Evolutionary conservation across 2,797 vertebrate genomes (phyloP), one percentile per base, ranked within the genome.

Genomic region (Alosa sapidissima): DNA sequence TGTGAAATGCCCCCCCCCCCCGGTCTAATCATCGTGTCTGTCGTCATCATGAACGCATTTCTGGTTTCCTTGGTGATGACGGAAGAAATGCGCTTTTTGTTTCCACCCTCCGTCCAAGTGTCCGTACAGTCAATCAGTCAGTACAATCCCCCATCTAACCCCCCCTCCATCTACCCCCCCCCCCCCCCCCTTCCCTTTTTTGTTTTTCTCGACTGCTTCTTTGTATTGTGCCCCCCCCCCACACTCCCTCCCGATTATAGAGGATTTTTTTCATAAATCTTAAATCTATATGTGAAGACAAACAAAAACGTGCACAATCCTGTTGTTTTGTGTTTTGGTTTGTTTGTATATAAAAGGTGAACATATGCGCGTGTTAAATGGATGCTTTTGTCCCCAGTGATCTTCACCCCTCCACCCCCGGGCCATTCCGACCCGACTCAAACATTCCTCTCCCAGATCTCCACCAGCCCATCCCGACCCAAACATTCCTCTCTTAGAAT

Each of bases 271-370:
- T 28, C 86, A 75, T 88, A 90, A 87, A 87, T 86, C 85, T 87
- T 88, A 89, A 86, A 86, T 86, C 85, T 88, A 86, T 88, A 88
- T 88, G 89, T 89, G 90, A 93, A 93, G 92, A 92, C 92, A 90
- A 91, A 90, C 92, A 93, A 91, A 87, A 45, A 83, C 85, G 85
- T 91, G 89, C 90, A 91, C 87, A 91, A 92, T 94, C 91, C 89
- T 89, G 86, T 90, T 78, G 65, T 89, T 92, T 91, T 88, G 88
- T 87, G 84, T 90, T 87, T 89, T 87, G 65, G 83, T 91, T 92
- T 93, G 89, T 93, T 92, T 93, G 88, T 90, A 89, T 90, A 91
- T 91, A 93, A 91, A 93, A 90, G 72, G 3, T 41, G 78, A 68
- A 87, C 88, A 83, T 82, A 62, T 60, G 62, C 41, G 16, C 11